Evolutionary conservation across 2,888 invertebrate genomes (phyloP).

Genomic region (Panzeria rudis): DNA sequence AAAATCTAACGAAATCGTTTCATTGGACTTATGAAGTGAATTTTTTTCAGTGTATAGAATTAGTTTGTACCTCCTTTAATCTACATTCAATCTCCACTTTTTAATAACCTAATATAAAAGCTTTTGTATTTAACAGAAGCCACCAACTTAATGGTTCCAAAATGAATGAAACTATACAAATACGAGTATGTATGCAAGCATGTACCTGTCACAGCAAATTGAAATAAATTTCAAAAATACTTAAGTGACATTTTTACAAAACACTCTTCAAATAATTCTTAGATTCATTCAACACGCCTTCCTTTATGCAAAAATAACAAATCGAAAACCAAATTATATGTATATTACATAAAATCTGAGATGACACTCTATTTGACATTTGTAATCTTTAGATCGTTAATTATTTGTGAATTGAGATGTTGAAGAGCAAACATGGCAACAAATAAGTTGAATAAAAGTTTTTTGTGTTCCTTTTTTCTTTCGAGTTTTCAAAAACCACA

Average conservation of each 20-base stretch:
- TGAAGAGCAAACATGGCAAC: conserved; percentile 47
- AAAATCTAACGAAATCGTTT: too few relatives aligned
- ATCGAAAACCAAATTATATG: conserved; percentile 54
- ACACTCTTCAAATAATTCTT: background rate
- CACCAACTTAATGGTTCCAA: background rate
- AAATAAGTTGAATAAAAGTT: conserved; percentile 59
- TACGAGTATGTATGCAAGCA: too few relatives aligned
- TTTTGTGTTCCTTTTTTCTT: conserved; percentile 17
- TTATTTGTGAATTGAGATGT: conserved; percentile 81
- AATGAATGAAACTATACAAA: background rate
- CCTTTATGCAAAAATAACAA: conserved; percentile 33
- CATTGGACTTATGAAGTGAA: too few relatives aligned
- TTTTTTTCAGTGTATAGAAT: too few relatives aligned
- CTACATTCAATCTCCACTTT: background rate
- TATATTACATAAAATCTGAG: conserved; percentile 73
- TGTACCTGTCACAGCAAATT: conserved; percentile 33
- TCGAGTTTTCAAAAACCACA: conserved; percentile 72
- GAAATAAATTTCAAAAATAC: conserved; percentile 44
- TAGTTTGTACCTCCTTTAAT: too few relatives aligned
- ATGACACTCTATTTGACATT: conserved; percentile 83
- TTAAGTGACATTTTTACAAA: conserved; percentile 27
- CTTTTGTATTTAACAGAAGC: background rate
- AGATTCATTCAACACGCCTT: conserved; percentile 39
- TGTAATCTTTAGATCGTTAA: conserved; percentile 83
- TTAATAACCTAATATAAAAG: background rate